These are phyloP conservation scores for Amblyopsis hoosieri DNA, from an alignment of 2,797 vertebrate genomes.

Conservation along the genomic window DNA sequence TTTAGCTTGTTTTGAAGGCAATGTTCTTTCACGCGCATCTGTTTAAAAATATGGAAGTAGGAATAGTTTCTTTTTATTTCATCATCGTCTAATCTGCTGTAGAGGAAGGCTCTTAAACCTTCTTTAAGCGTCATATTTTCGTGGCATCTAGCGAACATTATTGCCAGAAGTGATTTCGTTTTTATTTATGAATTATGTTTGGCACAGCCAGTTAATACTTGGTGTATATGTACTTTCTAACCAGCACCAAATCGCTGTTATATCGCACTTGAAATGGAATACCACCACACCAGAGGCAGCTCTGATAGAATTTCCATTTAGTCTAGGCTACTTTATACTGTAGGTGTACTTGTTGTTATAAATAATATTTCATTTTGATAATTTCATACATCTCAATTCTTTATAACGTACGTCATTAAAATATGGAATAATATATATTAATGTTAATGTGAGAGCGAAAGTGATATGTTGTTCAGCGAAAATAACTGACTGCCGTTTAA, in stretches of 20 bases:
- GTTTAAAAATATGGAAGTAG: conserved; percentile 29
- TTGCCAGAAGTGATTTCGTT: conserved; percentile 48
- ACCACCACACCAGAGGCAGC: conserved; percentile 69
- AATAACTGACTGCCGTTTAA: conserved; percentile 3
- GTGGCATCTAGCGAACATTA: conserved; percentile 16
- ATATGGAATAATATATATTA: conserved; percentile 25
- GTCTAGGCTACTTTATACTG: conserved; percentile 55
- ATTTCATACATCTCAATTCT: conserved; percentile 49
- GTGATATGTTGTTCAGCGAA: no score
- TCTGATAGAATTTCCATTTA: conserved; percentile 49
- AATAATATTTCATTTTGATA: conserved; percentile 45
- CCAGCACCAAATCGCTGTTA: conserved; percentile 37
- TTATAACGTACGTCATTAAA: conserved; percentile 50
- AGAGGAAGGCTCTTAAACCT: conserved; percentile 31
- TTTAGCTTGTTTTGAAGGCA: conserved; percentile 18
- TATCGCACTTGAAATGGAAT: conserved; percentile 64
- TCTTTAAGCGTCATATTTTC: conserved; percentile 35
- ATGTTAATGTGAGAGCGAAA: no score
- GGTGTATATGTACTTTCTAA: conserved; percentile 41
- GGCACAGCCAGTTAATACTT: conserved; percentile 40
- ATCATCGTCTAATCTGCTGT: conserved; percentile 1
- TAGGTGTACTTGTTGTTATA: conserved; percentile 31
- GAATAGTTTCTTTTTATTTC: conserved; percentile 14
- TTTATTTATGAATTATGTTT: conserved; percentile 19
- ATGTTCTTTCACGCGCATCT: conserved; percentile 10